Conservation (phyloP, 2,113 vertebrate species). For the Lates calcarifer region DNA sequence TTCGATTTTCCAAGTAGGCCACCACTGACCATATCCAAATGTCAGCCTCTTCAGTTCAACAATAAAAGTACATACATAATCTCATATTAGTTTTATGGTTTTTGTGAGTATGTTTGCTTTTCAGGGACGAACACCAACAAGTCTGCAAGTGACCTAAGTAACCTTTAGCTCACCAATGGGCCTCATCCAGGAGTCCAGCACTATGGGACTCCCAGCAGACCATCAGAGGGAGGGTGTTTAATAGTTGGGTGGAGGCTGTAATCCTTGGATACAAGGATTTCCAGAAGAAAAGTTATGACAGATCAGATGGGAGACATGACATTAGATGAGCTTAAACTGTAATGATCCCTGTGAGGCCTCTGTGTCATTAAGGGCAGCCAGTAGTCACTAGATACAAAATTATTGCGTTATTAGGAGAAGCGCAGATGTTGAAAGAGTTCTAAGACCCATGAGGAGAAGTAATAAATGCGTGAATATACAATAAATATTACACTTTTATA, state of each 20-base stretch:
- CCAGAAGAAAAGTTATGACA: conserved; percentile 20
- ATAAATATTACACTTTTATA: background rate
- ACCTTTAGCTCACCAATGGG: background rate
- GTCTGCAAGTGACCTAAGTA: background rate
- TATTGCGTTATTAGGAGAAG: conserved; percentile 1
- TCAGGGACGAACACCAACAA: background rate
- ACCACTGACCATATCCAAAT: background rate
- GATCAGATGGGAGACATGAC: conserved; percentile 37
- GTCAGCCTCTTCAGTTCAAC: background rate
- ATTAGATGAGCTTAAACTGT: conserved; percentile 9
- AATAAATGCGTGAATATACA: background rate
- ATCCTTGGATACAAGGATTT: conserved; percentile 12
- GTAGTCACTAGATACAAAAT: conserved; percentile 1
- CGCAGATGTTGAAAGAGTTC: conserved; percentile 10
- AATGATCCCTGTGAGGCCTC: conserved; percentile 4
- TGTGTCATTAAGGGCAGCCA: conserved; percentile 1
- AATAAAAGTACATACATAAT: background rate
- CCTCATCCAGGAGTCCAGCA: conserved; percentile 21
- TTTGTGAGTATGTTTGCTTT: background rate
- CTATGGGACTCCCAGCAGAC: background rate
- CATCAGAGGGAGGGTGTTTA: conserved; percentile 20
- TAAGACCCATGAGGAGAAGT: background rate
- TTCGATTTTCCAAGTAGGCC: background rate
- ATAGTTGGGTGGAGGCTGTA: conserved; percentile 42
- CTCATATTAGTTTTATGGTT: background rate